Conservation (phyloP, 2,113 vertebrate genomes). For the Notarius lentiginosus region DNA sequence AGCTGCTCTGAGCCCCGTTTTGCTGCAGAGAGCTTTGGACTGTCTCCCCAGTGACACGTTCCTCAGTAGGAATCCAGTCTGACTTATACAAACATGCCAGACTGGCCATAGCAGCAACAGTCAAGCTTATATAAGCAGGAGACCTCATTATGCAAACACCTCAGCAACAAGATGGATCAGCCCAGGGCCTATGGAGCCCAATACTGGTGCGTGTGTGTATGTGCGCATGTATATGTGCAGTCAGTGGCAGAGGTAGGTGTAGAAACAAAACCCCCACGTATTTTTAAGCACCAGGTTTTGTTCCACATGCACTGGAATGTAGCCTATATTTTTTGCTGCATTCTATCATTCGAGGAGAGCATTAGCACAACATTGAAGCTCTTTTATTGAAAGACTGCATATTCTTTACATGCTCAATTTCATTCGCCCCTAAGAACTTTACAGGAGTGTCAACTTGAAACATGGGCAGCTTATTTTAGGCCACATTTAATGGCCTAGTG, state of each 20-base stretch:
- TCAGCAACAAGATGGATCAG: slow-evolving; percentile 24
- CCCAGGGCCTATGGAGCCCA: slow-evolving; percentile 5
- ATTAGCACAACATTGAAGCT: slow-evolving; percentile 40
- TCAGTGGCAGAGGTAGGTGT: not conserved
- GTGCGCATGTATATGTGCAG: slow-evolving; percentile 9
- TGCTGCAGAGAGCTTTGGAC: slow-evolving; percentile 8
- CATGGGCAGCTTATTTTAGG: slow-evolving; percentile 33
- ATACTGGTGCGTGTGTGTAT: slow-evolving; percentile 11
- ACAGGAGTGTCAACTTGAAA: slow-evolving; percentile 56
- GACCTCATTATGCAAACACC: slow-evolving; percentile 25
- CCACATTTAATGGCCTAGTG: slow-evolving; percentile 55
- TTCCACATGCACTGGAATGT: not conserved
- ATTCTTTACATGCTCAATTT: slow-evolving; percentile 61
- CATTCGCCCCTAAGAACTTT: slow-evolving; percentile 47
- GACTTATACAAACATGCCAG: slow-evolving; percentile 32
- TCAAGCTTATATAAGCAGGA: slow-evolving; percentile 35
- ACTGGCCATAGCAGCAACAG: slow-evolving; percentile 37
- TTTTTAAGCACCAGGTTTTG: slow-evolving; percentile 27
- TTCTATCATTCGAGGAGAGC: slow-evolving; percentile 42
- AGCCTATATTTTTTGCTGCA: slow-evolving; percentile 22
- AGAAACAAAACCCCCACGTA: slow-evolving; percentile 11
- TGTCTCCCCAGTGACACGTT: slow-evolving; percentile 21
- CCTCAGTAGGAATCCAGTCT: slow-evolving; percentile 34
- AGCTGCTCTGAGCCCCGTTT: slow-evolving; percentile 9
- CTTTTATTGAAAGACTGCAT: slow-evolving; percentile 51